Conservation (phyloP, 2,888 invertebrate species). For the Oxyteleia sp. region DNA sequence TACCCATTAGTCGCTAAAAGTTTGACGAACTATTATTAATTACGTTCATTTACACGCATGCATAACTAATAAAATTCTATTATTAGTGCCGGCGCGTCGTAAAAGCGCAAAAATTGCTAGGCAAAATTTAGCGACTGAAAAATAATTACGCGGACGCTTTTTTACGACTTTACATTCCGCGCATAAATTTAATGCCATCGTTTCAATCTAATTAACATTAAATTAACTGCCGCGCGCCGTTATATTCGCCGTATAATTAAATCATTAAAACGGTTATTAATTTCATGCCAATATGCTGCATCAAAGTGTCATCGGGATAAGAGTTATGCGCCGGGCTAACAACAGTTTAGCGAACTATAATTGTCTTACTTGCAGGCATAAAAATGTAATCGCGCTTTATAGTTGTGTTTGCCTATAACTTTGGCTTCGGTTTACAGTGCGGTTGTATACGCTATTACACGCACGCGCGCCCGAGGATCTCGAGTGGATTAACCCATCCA, state of each 20-base stretch:
- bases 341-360: conserved; percentile 15
- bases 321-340: conserved; percentile 4
- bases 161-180: conserved; percentile 2
- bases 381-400: conserved; percentile 44
- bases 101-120: no score
- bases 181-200: conserved; percentile 14
- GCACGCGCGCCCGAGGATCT: conserved; percentile 50
- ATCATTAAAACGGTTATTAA: conserved; percentile 29
- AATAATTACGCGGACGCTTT: no score
- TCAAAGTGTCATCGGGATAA: conserved; percentile 22
- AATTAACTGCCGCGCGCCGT: conserved; percentile 16
- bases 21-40: no score
- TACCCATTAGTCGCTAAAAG: no score
- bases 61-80: no score
- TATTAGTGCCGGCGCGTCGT: no score
- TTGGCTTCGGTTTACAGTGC: conserved; percentile 44
- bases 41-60: no score
- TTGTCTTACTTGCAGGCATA: conserved; percentile 25
- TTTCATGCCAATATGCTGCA: conserved; percentile 2
- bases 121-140: no score
- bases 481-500: conserved; percentile 68
- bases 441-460: conserved; percentile 41
- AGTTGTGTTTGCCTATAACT: conserved; percentile 32
- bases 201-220: conserved; percentile 34
- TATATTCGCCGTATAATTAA: conserved; percentile 6